Evolutionary conservation across 2,888 invertebrate genomes (phyloP).

Genomic region (Barypeithes pellucidus): DNA sequence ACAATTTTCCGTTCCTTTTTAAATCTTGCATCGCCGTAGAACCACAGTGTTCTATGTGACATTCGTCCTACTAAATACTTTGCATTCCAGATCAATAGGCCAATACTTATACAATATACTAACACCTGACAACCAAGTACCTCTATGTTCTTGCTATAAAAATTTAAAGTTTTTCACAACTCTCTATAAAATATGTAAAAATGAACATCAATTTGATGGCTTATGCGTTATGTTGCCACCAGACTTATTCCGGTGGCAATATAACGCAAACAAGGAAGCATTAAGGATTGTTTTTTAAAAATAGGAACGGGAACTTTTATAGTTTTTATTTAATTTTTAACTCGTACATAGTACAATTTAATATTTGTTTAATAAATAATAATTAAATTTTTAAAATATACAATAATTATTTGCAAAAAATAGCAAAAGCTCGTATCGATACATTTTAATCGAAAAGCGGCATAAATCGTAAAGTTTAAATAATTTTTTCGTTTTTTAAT

Average conservation of each 20-base stretch:
- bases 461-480: conserved; percentile 41
- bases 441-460: conserved; percentile 54
- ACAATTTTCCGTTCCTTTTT: not conserved
- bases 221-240: too few relatives aligned
- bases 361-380: conserved; percentile 27
- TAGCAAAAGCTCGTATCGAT: conserved; percentile 57
- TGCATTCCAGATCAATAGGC: too few relatives aligned
- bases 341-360: conserved; percentile 53
- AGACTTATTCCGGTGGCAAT: too few relatives aligned
- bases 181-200: too few relatives aligned
- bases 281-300: not conserved
- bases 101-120: too few relatives aligned
- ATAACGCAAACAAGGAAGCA: not conserved
- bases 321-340: conserved; percentile 43
- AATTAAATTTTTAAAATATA: conserved; percentile 36
- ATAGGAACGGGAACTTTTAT: conserved; percentile 6
- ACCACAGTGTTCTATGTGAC: too few relatives aligned
- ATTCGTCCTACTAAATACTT: too few relatives aligned
- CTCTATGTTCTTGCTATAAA: too few relatives aligned
- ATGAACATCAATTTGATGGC: too few relatives aligned
- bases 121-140: too few relatives aligned
- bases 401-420: conserved; percentile 43
- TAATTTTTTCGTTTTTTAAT: conserved; percentile 29
- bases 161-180: too few relatives aligned
- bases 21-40: too few relatives aligned